phyloP scores from a whole-genome alignment of 30 jellyfish, hydroid and myxozoan genomes.

The Cassiopea xamachana region DNA sequence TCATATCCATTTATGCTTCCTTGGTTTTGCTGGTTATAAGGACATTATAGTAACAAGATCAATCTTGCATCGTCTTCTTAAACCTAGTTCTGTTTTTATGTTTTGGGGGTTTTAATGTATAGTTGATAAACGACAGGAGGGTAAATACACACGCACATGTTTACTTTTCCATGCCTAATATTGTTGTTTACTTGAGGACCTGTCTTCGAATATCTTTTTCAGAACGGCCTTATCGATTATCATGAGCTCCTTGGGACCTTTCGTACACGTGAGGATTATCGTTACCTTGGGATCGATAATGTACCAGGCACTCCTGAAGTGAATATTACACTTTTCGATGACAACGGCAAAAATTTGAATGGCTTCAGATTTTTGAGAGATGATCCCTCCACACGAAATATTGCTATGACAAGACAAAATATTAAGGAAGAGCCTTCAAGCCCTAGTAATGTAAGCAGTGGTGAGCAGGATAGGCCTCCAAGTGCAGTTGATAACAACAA shows the following conservation, averaged over 20 bases:
- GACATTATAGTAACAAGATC: not conserved
- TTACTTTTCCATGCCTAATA: not conserved
- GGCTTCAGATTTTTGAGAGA: slow-evolving; percentile 42
- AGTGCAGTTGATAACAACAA: not conserved
- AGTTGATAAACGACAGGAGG: not conserved
- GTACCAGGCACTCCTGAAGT: slow-evolving; percentile 98
- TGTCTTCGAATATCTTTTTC: not conserved
- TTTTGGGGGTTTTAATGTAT: not conserved
- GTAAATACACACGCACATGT: not conserved
- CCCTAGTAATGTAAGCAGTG: not conserved
- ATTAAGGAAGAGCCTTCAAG: slow-evolving; percentile 33
- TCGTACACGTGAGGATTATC: slow-evolving; percentile 63
- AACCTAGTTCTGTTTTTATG: not conserved
- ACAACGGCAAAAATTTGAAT: slow-evolving; percentile 20
- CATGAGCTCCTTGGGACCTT: slow-evolving; percentile 59
- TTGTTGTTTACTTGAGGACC: not conserved
- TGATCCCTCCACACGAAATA: not conserved
- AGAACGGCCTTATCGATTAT: slow-evolving; percentile 87
- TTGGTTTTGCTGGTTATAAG: not conserved
- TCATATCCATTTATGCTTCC: not conserved
- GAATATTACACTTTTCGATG: slow-evolving; percentile 25
- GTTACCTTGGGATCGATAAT: slow-evolving; percentile 90
- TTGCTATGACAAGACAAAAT: not conserved
- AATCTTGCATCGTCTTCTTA: not conserved
- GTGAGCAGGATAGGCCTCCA: not conserved